Evolutionary conservation across 2,797 vertebrate genomes (phyloP), one percentile per base, ranked within the genome.

Genomic region (Catamblyrhynchus diadema): DNA sequence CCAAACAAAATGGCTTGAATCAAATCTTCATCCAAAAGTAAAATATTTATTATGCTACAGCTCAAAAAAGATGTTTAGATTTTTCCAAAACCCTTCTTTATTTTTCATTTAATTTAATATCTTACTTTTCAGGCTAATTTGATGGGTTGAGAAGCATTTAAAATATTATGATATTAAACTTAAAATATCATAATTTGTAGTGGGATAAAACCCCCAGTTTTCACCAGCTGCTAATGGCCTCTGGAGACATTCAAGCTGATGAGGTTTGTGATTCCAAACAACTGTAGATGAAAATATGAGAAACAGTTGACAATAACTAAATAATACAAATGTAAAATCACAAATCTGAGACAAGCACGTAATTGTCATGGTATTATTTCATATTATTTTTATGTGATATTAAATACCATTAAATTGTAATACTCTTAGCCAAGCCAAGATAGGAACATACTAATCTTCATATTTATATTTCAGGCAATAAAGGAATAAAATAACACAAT

Each of bases 291-390:
- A 92, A 96, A 95, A 93, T 59, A 84, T 2, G 56, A 77, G 30
- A 73, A 95, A 85, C 22, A 66, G 28, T 60, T 86, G 70, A 90
- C 74, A 88, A 62, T 56, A 86, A 87, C 82, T 77, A 94, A 94
- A 88, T 61, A 93, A 88, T 66, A 84, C 47, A 81, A 83, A 81
- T 50, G 28, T 61, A 66, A 85, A 95, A 71, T 75, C 91, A 95
- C 81, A 94, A 82, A 92, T 86, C n/a, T 94, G 78, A 97, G 65
- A 92, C 84, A 94, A 94, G 78, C 14, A 91, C 33, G n/a, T 80
- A 85, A 88, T 71, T 71, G 10, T 37, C 28, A 93, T 87, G 61
- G 14, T 65, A 89, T 64, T 77, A 70, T 92, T 92, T 94, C 39
- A 37, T 82, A 67, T 44, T 42, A 89, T 61, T 91, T 90, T 86